Evolutionary conservation across 2,888 invertebrate genomes (phyloP), one percentile per base, ranked within the genome.

Genomic region (Pseudococcus viburni): DNA sequence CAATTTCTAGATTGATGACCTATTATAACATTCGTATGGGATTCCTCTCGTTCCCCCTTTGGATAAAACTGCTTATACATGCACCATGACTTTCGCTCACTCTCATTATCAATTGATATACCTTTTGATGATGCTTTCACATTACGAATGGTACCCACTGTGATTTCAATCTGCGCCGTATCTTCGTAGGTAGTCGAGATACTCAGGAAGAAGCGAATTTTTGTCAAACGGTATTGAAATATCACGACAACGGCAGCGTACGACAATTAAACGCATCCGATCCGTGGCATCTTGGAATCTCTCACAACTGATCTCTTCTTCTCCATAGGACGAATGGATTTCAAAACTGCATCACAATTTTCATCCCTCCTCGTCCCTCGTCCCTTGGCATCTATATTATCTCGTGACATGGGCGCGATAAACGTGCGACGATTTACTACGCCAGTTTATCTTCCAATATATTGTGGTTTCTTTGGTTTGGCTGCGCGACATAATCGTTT

Each of bases 401-500:
- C 73, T 83, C 42, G 80, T 46, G 80, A 83, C 80, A 83, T 46
- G 42, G 42, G 19, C n/a, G 80, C 73, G 22, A 15, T 83, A 19
- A 83, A 83, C 33, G 46, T 33, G 42, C 42, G 80, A 83, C 46
- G 80, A 83, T 46, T 83, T 83, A 83, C 80, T n/a, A 46, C 11
- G 46, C 80, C 19, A 83, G 80, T 83, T 83, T 42, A 83, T 46
- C 80, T 83, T 83, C 80, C 42, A 22, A 83, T 83, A 80, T 80
- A 73, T 83, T 83, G 80, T 83, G 80, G 80, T 83, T 83, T 83
- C 19, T 19, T 46, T 22, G 80, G 80, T 19, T 46, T 22, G 80
- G 80, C 19, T 83, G n/a, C n/a, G 19, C 19, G 80, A 83, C 80
- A 83, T 46, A 46, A 83, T 83, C 46, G 33, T 83, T 83, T 46